phyloP scores from a whole-genome alignment of 2,113 vertebrate species.

The Microcebus jonahi region DNA sequence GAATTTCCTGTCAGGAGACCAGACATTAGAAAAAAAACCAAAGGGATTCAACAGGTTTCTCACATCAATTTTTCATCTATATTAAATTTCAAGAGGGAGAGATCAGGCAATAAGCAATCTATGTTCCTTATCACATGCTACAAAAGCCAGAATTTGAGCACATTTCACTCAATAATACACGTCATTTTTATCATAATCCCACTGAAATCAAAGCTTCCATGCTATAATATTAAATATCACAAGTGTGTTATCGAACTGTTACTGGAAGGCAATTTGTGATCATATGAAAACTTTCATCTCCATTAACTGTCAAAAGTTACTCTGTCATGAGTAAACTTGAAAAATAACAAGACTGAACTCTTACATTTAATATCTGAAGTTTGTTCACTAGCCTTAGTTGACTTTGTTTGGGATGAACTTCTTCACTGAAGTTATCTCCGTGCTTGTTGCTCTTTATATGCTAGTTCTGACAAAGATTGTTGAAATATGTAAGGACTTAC shows the following conservation, averaged over 20 bases:
- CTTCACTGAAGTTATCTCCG: not conserved
- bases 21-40: not conserved
- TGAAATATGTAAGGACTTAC: not conserved
- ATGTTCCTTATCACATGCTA: not conserved
- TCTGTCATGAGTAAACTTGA: not conserved
- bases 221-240: not conserved
- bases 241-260: not conserved
- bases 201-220: not conserved
- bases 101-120: not conserved
- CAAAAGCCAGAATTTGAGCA: not conserved
- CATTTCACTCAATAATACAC: not conserved
- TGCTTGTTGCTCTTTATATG: constrained; percentile 6
- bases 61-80: not conserved
- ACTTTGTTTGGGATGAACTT: not conserved
- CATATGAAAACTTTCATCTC: not conserved
- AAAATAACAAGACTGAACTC: not conserved
- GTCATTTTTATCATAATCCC: not conserved
- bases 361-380: not conserved
- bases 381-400: not conserved
- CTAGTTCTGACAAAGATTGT: not conserved
- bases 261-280: not conserved
- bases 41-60: not conserved
- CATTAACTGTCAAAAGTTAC: not conserved
- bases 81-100: not conserved
- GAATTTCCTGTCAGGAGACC: not conserved